Evolutionary conservation across 2,888 invertebrate genomes (phyloP).

Genomic region (Syrphus vitripennis): DNA sequence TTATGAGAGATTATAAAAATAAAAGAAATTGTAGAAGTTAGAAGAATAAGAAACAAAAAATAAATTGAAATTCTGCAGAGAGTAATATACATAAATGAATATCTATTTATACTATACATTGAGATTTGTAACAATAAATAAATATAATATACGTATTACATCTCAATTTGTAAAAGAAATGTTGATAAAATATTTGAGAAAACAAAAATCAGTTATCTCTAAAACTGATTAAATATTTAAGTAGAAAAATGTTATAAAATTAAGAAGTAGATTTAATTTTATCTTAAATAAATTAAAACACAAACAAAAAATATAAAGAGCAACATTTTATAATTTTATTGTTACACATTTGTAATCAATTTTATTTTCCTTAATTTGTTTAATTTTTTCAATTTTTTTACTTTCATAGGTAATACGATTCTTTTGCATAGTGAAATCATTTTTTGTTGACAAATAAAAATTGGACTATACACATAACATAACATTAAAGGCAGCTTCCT

Average conservation of each 20-base stretch:
- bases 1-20: slow-evolving; percentile 1
- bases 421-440: neutral
- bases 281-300: slow-evolving; percentile 35
- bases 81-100: neutral
- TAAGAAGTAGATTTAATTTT: slow-evolving; percentile 48
- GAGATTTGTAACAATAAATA: slow-evolving; percentile 20
- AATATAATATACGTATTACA: neutral
- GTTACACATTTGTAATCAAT: neutral
- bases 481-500: neutral
- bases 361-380: neutral
- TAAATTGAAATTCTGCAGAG: slow-evolving; percentile 25
- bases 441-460: neutral
- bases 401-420: neutral
- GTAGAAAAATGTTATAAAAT: slow-evolving; percentile 65
- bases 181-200: neutral
- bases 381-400: neutral
- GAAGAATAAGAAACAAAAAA: neutral
- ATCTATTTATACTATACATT: slow-evolving; percentile 26
- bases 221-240: slow-evolving; percentile 60
- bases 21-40: slow-evolving; percentile 7
- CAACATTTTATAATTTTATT: neutral
- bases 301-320: slow-evolving; percentile 22
- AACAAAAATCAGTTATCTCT: slow-evolving; percentile 3
- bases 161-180: neutral
- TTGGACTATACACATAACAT: neutral